Evolutionary conservation across 2,797 vertebrate species (phyloP), one percentile per base, ranked within the genome.

Genomic region (Novumbra hubbsi): DNA sequence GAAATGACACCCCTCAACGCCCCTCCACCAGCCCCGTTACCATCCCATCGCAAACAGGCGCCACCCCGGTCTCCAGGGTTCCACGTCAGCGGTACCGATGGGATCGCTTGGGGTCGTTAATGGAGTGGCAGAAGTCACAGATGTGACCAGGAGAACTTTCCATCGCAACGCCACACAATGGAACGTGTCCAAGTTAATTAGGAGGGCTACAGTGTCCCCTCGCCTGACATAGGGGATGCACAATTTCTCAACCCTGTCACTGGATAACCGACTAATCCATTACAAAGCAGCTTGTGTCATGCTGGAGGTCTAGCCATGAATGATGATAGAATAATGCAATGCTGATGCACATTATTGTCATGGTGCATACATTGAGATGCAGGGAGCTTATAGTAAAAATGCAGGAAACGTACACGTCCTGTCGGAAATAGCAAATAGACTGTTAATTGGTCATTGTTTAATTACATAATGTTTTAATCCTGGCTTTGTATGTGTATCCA

Each of bases 221-320:
- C 32, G 24, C 48, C 62, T 28, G 27, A 67, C 63, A 73, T 16
- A 62, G 55, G 19, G 55, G 72, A n/a, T 73, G 74, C 64, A n/a
- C 27, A 75, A 80, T 83, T 80, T 66, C 66, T 79, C 80, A 82
- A 65, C 28, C 27, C 52, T 27, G 71, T 71, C 80, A n/a, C 17
- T 6, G 19, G 50, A 52, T n/a, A 52, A 17, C 50, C n/a, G 17
- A 67, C 49, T 71, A 75, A 78, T 86, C 66, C 72, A 80, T 85
- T 78, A 80, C 76, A 57, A 73, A 24, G 11, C 28, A 27, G 70
- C 70, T 28, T 15, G 14, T 6, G 4, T 55, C 41, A 14, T 17
- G 6, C 12, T 60, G 27, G 55, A 68, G 38, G 71, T 74, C 48
- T 34, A 68, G 57, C 68, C 52, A 75, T 74, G 62, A 57, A 8